phyloP scores from a whole-genome alignment of 2,888 invertebrate genomes.

The Eucera pruinosa region DNA sequence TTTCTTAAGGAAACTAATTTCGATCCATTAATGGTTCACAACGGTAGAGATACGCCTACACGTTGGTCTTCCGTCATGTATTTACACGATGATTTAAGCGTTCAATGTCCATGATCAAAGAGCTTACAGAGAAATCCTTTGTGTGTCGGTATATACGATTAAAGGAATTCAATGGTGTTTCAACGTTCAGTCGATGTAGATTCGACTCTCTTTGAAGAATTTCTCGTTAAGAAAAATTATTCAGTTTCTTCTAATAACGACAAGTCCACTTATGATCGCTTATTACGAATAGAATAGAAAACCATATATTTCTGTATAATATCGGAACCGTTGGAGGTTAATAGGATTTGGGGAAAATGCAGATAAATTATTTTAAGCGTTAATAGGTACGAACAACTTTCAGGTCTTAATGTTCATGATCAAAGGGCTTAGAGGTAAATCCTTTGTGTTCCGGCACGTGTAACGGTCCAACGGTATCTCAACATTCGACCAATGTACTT shows the following conservation, averaged over 20 bases:
- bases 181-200: constrained; percentile 15
- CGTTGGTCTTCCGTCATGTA: constrained; percentile 9
- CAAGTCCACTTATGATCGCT: background rate
- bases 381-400: too few species aligned
- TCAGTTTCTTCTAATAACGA: background rate
- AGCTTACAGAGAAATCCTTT: constrained; percentile 39
- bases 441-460: too few species aligned
- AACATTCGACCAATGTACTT: too few species aligned
- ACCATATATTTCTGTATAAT: background rate
- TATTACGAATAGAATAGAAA: constrained; percentile 9
- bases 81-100: constrained; percentile 43
- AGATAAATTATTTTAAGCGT: too few species aligned
- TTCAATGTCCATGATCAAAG: constrained; percentile 47
- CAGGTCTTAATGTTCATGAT: too few species aligned
- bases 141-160: constrained; percentile 36
- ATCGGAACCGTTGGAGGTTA: too few species aligned
- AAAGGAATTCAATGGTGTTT: constrained; percentile 37
- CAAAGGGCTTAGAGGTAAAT: too few species aligned
- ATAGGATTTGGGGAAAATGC: too few species aligned
- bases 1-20: too few species aligned
- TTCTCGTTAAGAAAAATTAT: constrained; percentile 21
- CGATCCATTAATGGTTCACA: too few species aligned
- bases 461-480: too few species aligned
- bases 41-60: background rate
- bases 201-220: background rate